phyloP scores from a whole-genome alignment of 2,888 invertebrate species.

The Torymus texanus region DNA sequence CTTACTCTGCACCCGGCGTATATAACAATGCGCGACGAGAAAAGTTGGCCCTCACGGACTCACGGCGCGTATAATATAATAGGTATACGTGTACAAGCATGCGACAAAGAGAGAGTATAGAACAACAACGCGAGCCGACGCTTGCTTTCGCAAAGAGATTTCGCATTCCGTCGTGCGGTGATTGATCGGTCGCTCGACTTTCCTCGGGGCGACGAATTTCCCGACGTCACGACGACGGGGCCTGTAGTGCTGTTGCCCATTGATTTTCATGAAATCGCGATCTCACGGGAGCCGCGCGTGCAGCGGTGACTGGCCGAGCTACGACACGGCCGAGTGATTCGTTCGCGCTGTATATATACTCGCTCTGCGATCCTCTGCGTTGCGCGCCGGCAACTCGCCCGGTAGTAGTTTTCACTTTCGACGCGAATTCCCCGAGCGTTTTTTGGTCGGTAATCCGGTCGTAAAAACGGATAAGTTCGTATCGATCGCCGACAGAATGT shows the following conservation, averaged over 20 bases:
- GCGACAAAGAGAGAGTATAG: no score
- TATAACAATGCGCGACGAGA: no score
- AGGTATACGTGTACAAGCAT: no score
- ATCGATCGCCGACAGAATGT: no score
- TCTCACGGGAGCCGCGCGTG: neutral
- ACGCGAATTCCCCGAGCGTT: neutral
- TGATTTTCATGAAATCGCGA: conserved; percentile 32
- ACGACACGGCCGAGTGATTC: neutral
- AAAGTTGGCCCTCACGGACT: no score
- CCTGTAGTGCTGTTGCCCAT: conserved; percentile 9
- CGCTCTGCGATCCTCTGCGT: neutral
- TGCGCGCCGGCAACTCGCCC: neutral
- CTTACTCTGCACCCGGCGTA: neutral
- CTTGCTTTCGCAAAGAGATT: no score
- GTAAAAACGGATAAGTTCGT: neutral
- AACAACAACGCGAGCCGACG: no score
- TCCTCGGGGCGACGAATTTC: neutral
- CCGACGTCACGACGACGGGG: neutral
- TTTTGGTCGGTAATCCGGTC: neutral
- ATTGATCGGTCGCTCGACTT: no score
- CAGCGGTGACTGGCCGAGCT: no score
- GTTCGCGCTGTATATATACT: neutral
- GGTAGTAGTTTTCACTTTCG: conserved; percentile 8
- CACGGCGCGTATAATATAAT: no score
- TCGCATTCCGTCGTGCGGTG: no score